Conservation (phyloP, 2,888 invertebrate species). For the Stomorhina lunata region DNA sequence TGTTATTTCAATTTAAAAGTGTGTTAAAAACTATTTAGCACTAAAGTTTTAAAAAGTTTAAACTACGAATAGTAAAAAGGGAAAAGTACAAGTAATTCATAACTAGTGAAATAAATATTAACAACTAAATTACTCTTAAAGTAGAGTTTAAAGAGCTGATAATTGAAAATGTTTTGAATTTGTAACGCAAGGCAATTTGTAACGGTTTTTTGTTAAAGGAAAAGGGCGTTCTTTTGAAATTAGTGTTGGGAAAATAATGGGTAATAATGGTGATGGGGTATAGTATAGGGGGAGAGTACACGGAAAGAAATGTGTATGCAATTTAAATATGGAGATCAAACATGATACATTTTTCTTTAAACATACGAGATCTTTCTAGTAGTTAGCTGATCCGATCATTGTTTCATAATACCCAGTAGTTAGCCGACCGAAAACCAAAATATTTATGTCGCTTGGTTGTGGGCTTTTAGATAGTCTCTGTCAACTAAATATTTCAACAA, state of each 20-base stretch:
- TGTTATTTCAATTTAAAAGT: conserved; percentile 18
- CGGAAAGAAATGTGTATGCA: too few relatives aligned
- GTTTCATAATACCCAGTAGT: too few relatives aligned
- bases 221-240: neutral
- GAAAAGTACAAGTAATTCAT: neutral
- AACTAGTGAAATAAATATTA: neutral
- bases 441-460: too few relatives aligned
- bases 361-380: too few relatives aligned
- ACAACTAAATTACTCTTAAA: conserved; percentile 45
- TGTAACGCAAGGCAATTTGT: conserved; percentile 13
- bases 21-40: conserved; percentile 52
- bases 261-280: neutral
- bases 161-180: conserved; percentile 20
- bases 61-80: neutral
- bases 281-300: too few relatives aligned
- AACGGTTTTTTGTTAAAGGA: conserved; percentile 4
- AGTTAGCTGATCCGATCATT: too few relatives aligned
- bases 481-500: too few relatives aligned
- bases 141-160: conserved; percentile 26
- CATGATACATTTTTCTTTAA: too few relatives aligned
- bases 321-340: too few relatives aligned
- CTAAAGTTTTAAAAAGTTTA: conserved; percentile 6
- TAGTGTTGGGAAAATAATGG: neutral
- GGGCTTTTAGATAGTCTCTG: too few relatives aligned
- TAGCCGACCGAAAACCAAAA: too few relatives aligned